Evolutionary conservation across 2,113 vertebrate genomes (phyloP), one percentile per base, ranked within the genome.

Genomic region (Turnix velox): DNA sequence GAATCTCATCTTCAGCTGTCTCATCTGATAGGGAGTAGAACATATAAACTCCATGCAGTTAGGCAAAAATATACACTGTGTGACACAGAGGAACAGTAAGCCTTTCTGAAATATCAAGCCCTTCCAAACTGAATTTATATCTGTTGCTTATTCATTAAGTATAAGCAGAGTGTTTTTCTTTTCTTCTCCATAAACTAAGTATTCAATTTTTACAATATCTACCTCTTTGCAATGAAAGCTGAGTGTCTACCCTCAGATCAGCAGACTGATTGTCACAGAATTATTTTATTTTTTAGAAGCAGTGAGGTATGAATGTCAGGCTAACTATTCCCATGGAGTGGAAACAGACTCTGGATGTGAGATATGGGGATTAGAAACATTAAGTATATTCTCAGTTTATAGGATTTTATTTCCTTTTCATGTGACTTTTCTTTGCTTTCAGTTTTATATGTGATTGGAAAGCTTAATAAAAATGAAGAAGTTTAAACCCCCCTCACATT

Each of bases 361-460:
- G 19, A 88, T 86, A 76, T 23, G n/a, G 63, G 58, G n/a, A 84
- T 94, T 91, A 93, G 87, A 72, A 82, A 84, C 27, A 63, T 45
- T 80, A 88, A 57, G 33, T 88, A 48, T 54, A 49, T 94, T 95
- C 58, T 72, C 39, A 80, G 35, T 89, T 75, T 66, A 79, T 52
- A 86, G 69, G 67, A 82, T 57, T 93, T 81, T 54, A 69, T 82
- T 88, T 63, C 66, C 35, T 92, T 93, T 91, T 90, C 85, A 77
- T 49, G 42, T 81, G 52, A 92, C 25, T 88, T 92, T 63, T 63
- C 39, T 90, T 93, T 88, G 25, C 40, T 31, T 94, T 91, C 82
- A 85, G 55, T 90, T 95, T 92, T 69, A 73, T 69, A 79, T 93
- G 72, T 92, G 63, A 81, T 89, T 74, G 80, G 79, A 92, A 95